phyloP scores from a whole-genome alignment of 2,888 invertebrate genomes.

The Fragum fragum region DNA sequence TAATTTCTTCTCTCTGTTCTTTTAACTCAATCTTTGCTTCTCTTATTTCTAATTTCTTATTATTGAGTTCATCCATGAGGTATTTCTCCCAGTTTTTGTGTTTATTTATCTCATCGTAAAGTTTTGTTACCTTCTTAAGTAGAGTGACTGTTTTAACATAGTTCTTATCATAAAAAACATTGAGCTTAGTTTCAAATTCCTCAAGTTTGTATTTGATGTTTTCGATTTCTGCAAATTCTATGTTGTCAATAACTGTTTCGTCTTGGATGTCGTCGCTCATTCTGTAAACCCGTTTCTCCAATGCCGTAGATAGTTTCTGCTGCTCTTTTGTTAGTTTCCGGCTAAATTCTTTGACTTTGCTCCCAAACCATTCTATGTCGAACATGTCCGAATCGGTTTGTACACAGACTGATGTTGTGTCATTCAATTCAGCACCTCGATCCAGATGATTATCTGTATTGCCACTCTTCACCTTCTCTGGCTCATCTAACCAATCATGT shows the following conservation, averaged over 20 bases:
- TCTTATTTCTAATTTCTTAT: background rate
- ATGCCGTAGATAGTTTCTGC: background rate
- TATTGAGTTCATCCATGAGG: background rate
- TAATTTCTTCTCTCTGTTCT: background rate
- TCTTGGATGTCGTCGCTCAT: no score
- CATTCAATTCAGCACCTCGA: no score
- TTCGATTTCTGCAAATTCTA: background rate
- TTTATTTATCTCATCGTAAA: background rate
- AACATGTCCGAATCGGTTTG: background rate
- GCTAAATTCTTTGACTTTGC: background rate
- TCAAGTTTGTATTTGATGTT: background rate
- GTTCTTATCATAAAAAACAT: background rate
- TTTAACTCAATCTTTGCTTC: background rate
- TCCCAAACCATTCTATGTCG: background rate
- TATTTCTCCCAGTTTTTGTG: background rate
- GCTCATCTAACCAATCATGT: background rate
- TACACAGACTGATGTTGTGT: background rate
- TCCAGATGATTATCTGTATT: no score
- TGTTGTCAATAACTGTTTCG: no score
- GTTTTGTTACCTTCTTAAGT: background rate
- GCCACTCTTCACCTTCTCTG: no score
- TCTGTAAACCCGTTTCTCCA: background rate
- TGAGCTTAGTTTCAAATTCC: background rate
- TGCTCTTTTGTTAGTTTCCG: background rate
- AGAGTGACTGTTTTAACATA: background rate